A percentile compares a stretch with the other conserved stretches of the same genome.
Evolutionary conservation across 1,140 invertebrate species (phyloP).

Genomic region (Pseudomyrmex flavicornis): DNA sequence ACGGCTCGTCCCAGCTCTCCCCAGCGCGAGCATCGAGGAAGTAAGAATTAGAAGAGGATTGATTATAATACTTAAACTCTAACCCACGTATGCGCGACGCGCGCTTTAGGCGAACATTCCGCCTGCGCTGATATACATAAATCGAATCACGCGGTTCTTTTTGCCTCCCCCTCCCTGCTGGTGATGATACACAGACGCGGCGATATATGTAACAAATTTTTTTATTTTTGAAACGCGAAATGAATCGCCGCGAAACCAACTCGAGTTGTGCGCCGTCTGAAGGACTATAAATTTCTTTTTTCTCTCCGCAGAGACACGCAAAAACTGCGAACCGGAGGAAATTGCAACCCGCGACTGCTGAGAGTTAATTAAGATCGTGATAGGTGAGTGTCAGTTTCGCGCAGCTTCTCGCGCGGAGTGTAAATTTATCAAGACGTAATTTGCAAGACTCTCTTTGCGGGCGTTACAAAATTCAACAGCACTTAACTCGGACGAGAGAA

Average conservation of each 20-base stretch:
- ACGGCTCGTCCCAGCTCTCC: slow-evolving; percentile 35
- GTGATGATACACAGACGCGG: too few species aligned
- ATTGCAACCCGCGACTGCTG: slow-evolving; percentile 17
- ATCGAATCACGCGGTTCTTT: neutral
- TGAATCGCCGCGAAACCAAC: neutral
- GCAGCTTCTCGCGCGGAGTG: neutral
- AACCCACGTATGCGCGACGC: slow-evolving; percentile 9
- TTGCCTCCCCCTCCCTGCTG: too few species aligned
- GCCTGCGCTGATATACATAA: neutral
- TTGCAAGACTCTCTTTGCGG: neutral
- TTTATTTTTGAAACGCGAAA: too few species aligned
- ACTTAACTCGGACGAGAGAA: neutral
- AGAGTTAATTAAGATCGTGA: slow-evolving; percentile 33
- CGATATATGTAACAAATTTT: neutral
- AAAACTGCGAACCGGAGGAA: slow-evolving; percentile 9
- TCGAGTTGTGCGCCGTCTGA: neutral
- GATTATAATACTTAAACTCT: slow-evolving; percentile 68
- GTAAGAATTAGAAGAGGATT: slow-evolving; percentile 72
- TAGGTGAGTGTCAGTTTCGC: slow-evolving; percentile 47
- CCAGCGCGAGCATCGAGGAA: slow-evolving; percentile 60
- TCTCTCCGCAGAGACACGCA: slow-evolving; percentile 2
- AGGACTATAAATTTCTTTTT: neutral
- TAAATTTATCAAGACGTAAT: neutral
- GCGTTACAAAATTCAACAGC: neutral
- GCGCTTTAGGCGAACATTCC: neutral